Evolutionary conservation across 2,888 invertebrate species (phyloP), one percentile per base, ranked within the genome.

Genomic region (Anoncus sp.): DNA sequence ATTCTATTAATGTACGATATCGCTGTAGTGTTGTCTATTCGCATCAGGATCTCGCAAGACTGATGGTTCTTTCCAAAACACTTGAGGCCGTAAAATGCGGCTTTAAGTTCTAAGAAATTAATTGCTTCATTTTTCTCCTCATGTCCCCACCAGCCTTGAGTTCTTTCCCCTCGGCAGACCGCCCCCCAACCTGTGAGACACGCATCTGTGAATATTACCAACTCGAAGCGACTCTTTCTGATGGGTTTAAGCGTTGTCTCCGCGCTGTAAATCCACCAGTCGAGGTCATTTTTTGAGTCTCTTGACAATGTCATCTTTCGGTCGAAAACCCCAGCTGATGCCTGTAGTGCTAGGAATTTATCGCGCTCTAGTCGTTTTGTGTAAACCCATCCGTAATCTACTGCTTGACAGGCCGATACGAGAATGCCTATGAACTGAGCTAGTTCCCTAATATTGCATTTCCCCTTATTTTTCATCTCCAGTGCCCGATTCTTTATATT

Each of bases 371-470:
- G 43, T 0, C 14, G 1, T 35, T 79, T 77, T 0, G 51, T 74
- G 16, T 77, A 77, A 10, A 81, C 10, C 0, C 65, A 53, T 0
- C 79, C 79, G 16, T 81, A 81, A 59, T 62, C 35, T 1, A 82
- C 27, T 0, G 77, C 77, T 18, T 67, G 65, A n/a, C 77, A 80
- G 4, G 65, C 59, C 12, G 81, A 51, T n/a, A 72, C 47, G 7
- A 81, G 43, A 14, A 45, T 31, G 2, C 78, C 76, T 18, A 81
- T 62, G 22, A 81, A 43, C 3, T 75, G 47, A 4, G 75, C 77
- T n/a, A 81, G 45, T 16, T 77, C 75, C 31, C 49, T 53, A 12
- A 79, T 79, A 38, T 63, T 71, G 60, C 53, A 55, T 14, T 9
- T 24, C 9, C 40, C 53, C 22, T 51, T 75, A 20, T 63, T 40